Conservation (phyloP, 92 coral and sea anemone genomes). For the Palythoa grandis region DNA sequence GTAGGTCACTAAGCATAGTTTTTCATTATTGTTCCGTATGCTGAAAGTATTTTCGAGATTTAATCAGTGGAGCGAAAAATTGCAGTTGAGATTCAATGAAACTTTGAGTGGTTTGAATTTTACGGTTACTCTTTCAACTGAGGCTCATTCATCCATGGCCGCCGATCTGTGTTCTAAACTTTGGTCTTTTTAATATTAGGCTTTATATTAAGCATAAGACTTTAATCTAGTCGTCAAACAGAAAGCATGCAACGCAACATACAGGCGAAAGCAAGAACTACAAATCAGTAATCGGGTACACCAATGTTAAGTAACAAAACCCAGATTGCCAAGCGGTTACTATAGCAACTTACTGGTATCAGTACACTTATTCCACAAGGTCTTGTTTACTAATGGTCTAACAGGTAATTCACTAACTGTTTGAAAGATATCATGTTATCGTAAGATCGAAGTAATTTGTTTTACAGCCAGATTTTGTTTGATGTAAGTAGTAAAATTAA, state of each 20-base stretch:
- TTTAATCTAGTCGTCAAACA: no score
- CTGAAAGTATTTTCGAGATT: conserved; percentile 12
- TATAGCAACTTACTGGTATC: background rate
- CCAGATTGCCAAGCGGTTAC: background rate
- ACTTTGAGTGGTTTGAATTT: background rate
- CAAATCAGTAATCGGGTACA: background rate
- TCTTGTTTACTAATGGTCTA: no score
- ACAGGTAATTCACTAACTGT: no score
- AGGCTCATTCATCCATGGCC: background rate
- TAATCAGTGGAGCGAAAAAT: conserved; percentile 38
- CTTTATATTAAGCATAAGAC: background rate
- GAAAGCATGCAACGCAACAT: background rate
- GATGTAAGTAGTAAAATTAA: no score
- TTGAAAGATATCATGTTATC: no score
- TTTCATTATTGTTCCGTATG: background rate
- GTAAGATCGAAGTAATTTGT: no score
- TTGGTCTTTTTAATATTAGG: background rate
- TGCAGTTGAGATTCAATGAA: conserved; percentile 27
- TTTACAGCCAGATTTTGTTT: no score
- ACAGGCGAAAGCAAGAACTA: background rate
- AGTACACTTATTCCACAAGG: no score
- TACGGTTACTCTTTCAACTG: background rate
- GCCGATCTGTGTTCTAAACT: no score
- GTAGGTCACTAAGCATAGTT: background rate
- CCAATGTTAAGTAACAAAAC: background rate